Base-by-base conservation (phyloP, 2,797 vertebrate species). In the Gambelia wislizenii region DNA sequence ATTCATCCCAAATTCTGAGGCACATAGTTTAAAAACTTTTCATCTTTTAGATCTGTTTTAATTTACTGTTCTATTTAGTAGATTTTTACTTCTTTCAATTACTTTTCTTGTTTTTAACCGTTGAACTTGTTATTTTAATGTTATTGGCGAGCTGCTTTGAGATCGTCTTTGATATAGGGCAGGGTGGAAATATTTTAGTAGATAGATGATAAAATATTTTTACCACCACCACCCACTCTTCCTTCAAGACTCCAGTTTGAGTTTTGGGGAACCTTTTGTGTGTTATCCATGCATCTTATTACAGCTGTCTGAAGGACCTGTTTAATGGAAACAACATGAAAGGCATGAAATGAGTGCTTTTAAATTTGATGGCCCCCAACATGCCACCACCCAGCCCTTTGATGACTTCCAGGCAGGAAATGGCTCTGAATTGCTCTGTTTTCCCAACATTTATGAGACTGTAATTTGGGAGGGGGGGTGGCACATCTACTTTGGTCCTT, bases 251-350 rank as follows among this genome's bases (percentile, higher is more conserved):
- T 25, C 25, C 22, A 1, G 70, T 91, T 85, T 82, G 86, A 93
- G 95, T 91, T 49, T 85, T 91, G 88, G 92, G 61, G 2, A 89
- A 91, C 84, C 52, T 92, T 91, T 92, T 87, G 80, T 0, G 0
- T 22, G 83, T 86, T 61, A 1, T 89, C 91, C 85, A 85, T 91
- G 84, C 75, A 4, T 75, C 69, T 78, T 86, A 61, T 77, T 96
- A 49, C 47, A 87, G 54, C 44, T 72, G 87, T 67, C 22, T 61
- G 87, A 91, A 90, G 74, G 85, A 89, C 64, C 61, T 52, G 83
- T 22, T 67, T 16, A 85, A 75, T 87, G 86, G 88, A 89, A 54
- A 69, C 33, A 87, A 89, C 44, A 75, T 76, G 33, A 74, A 85
- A 88, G 77, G 74, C 90, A 70, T 47, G 75, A 88, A 82, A 82